phyloP scores from a whole-genome alignment of 2,888 invertebrate species.

The Thalpophila matura region DNA sequence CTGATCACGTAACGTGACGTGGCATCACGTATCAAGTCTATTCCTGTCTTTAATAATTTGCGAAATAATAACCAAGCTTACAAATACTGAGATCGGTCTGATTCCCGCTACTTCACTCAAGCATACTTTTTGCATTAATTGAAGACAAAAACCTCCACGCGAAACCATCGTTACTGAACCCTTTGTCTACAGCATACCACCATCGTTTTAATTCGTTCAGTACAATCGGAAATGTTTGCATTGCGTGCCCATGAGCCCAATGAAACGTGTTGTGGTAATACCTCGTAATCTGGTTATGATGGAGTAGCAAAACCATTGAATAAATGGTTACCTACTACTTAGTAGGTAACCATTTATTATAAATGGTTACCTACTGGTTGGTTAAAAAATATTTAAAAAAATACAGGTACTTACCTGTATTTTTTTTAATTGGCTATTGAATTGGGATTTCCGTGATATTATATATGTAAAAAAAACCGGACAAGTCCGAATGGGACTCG shows the following conservation, averaged over 20 bases:
- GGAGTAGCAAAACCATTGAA: constrained; percentile 14
- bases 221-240: constrained; percentile 57
- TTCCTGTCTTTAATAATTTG: too few species aligned
- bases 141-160: constrained; percentile 57
- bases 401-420: too few species aligned
- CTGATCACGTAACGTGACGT: too few species aligned
- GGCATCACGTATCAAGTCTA: too few species aligned
- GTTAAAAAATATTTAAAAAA: too few species aligned
- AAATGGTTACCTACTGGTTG: too few species aligned
- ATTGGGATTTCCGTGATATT: too few species aligned
- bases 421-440: too few species aligned
- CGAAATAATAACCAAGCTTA: too few species aligned
- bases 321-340: not conserved
- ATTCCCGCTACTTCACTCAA: constrained; percentile 3
- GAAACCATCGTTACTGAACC: constrained; percentile 55
- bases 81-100: not conserved
- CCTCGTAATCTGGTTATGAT: constrained; percentile 26
- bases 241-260: constrained; percentile 55
- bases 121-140: constrained; percentile 33
- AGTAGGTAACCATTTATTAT: too few species aligned
- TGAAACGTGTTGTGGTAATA: constrained; percentile 45
- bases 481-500: too few species aligned
- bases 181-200: constrained; percentile 49
- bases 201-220: constrained; percentile 51
- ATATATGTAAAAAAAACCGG: too few species aligned